Conservation (phyloP, 2,888 invertebrate genomes). For the Idaea straminata region DNA sequence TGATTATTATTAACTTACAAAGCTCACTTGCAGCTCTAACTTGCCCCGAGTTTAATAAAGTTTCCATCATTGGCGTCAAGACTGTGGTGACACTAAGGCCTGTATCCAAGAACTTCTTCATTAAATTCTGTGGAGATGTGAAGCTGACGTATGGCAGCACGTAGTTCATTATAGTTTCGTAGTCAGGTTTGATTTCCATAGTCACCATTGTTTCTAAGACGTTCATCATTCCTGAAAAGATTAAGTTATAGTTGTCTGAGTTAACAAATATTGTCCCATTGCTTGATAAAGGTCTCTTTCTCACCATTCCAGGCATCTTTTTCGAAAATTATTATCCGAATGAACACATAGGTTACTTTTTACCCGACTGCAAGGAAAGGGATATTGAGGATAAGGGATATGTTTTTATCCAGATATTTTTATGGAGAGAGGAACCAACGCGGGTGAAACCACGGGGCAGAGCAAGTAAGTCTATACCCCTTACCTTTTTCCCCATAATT, state of each 20-base stretch:
- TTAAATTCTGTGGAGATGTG: slow-evolving; percentile 66
- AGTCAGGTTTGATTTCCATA: slow-evolving; percentile 77
- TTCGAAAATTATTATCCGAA: too few species aligned
- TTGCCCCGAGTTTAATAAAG: slow-evolving; percentile 65
- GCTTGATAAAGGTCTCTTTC: too few species aligned
- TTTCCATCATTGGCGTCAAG: slow-evolving; percentile 72
- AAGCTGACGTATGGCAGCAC: slow-evolving; percentile 78
- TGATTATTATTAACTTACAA: slow-evolving; percentile 51
- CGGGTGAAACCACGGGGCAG: too few species aligned
- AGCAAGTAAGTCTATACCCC: background rate
- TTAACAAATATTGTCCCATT: too few species aligned
- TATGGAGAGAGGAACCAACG: too few species aligned
- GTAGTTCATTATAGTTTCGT: slow-evolving; percentile 78
- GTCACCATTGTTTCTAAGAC: slow-evolving; percentile 75
- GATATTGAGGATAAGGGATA: too few species aligned
- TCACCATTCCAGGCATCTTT: too few species aligned
- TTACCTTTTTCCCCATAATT: slow-evolving; percentile 77
- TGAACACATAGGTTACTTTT: too few species aligned
- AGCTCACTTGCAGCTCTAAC: slow-evolving; percentile 69
- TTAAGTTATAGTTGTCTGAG: too few species aligned
- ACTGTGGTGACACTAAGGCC: slow-evolving; percentile 58
- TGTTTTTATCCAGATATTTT: too few species aligned
- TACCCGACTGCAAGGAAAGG: too few species aligned
- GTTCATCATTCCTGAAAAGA: slow-evolving; percentile 72
- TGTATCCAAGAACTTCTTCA: slow-evolving; percentile 71